A percentile compares a stretch with the other conserved stretches of the same genome.
Conservation (phyloP, 2,797 vertebrate genomes). For the Sciaenops ocellatus region DNA sequence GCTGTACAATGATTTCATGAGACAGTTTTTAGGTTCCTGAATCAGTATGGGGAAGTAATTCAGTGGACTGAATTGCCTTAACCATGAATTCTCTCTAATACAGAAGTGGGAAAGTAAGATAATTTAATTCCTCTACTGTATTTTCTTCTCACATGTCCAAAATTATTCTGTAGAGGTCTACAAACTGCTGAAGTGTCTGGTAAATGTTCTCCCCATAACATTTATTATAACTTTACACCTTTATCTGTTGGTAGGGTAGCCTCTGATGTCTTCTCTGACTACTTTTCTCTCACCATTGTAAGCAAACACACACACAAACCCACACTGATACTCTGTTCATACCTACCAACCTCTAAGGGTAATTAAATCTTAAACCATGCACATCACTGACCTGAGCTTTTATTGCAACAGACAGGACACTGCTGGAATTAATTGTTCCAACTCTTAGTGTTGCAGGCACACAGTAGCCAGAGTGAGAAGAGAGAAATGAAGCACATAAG, state of each 20-base stretch:
- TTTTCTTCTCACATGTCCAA: conserved; percentile 17
- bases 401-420: conserved; percentile 64
- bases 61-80: conserved; percentile 12
- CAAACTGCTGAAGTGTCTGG: neutral
- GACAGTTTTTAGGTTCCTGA: conserved; percentile 50
- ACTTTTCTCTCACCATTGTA: conserved; percentile 1
- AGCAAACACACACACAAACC: conserved; percentile 8
- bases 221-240: conserved; percentile 5
- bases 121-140: conserved; percentile 14
- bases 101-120: neutral
- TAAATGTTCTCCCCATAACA: conserved; percentile 6
- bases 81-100: conserved; percentile 16
- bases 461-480: neutral
- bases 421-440: conserved; percentile 62
- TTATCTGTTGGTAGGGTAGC: too few relatives aligned
- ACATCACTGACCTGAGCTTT: conserved; percentile 49
- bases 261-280: neutral
- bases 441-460: conserved; percentile 15
- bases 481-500: neutral
- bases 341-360: conserved; percentile 42
- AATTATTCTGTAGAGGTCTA: conserved; percentile 10
- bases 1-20: conserved; percentile 38
- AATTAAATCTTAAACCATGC: conserved; percentile 69
- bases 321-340: conserved; percentile 10
- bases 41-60: conserved; percentile 32